These are phyloP conservation scores for Falco columbarius DNA, from an alignment of 2,797 vertebrate species.

Conservation along the genomic window DNA sequence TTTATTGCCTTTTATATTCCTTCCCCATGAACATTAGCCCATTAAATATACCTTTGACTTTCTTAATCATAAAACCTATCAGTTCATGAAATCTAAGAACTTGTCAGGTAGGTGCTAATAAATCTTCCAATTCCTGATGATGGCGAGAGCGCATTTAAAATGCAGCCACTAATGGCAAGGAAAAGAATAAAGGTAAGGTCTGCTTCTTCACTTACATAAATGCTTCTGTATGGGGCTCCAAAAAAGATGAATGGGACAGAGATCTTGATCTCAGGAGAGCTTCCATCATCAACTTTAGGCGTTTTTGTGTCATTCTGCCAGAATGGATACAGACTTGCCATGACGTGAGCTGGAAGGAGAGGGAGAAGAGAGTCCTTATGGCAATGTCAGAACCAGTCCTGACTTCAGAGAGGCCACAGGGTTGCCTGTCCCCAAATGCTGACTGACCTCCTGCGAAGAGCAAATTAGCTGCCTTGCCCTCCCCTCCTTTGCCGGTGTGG, in stretches of 20 bases:
- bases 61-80: conserved; percentile 80
- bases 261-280: conserved; percentile 90
- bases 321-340: conserved; percentile 90
- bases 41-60: conserved; percentile 79
- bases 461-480: not conserved
- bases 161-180: conserved; percentile 33
- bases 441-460: not conserved
- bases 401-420: not conserved
- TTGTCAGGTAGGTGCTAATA: conserved; percentile 63
- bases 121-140: conserved; percentile 49
- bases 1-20: conserved; percentile 73
- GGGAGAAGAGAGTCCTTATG: not conserved
- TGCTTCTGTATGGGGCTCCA: conserved; percentile 86
- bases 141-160: conserved; percentile 34
- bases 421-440: not conserved
- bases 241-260: conserved; percentile 90
- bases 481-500: not conserved
- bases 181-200: not conserved
- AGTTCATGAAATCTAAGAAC: conserved; percentile 77
- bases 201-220: conserved; percentile 86
- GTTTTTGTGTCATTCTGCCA: conserved; percentile 93
- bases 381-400: not conserved
- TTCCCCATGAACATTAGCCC: conserved; percentile 74
- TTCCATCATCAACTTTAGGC: conserved; percentile 97
- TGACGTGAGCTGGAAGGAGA: conserved; percentile 80